A percentile compares a stretch with the other conserved stretches of the same genome.
Evolutionary conservation across 2,888 invertebrate species (phyloP).

Genomic region (Esperia sulphurella): DNA sequence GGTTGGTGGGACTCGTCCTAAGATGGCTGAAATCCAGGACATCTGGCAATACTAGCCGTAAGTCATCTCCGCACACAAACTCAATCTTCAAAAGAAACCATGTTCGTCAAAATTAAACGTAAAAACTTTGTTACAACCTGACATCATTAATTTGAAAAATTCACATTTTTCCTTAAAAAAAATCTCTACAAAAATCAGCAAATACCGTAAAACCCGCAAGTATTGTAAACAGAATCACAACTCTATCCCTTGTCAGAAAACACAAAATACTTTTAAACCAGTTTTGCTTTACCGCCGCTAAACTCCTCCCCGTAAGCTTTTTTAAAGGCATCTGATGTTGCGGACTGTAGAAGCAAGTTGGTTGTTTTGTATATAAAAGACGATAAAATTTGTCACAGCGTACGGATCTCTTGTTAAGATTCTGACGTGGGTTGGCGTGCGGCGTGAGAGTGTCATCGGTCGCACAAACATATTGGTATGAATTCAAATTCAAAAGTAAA

Average conservation of each 20-base stretch:
- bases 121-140: background rate
- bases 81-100: too few species aligned
- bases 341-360: constrained; percentile 12
- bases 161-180: background rate
- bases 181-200: constrained; percentile 11
- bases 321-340: background rate
- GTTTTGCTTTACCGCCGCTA: background rate
- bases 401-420: constrained; percentile 37
- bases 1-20: too few species aligned
- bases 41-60: too few species aligned
- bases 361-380: constrained; percentile 29
- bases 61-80: too few species aligned
- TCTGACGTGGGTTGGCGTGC: constrained; percentile 48
- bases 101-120: too few species aligned
- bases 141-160: background rate
- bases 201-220: constrained; percentile 22
- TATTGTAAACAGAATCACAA: constrained; percentile 24
- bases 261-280: constrained; percentile 7
- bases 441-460: constrained; percentile 24
- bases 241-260: constrained; percentile 35
- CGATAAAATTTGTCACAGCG: constrained; percentile 39
- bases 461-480: constrained; percentile 15
- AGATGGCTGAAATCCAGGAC: too few species aligned
- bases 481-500: constrained; percentile 1
- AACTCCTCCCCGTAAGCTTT: background rate